Conservation (phyloP, 2,113 vertebrate genomes). For the Rattus rattus region DNA sequence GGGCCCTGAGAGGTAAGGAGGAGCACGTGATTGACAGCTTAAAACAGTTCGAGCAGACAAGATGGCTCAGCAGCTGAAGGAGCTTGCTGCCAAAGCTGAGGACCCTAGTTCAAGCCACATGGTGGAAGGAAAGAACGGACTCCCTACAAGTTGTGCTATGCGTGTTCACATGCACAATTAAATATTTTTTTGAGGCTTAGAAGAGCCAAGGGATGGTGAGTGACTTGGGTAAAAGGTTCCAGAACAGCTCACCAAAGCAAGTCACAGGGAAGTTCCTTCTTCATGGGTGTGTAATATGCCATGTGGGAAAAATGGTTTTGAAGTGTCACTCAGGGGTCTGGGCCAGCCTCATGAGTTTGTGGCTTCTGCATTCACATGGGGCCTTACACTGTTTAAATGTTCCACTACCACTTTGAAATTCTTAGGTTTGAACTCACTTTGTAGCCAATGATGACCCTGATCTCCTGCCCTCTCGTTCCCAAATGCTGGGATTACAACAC, state of each 20-base stretch:
- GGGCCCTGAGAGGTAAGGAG: neutral
- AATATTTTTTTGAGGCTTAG: no score
- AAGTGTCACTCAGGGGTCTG: neutral
- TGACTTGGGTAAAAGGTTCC: neutral
- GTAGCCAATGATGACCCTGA: neutral
- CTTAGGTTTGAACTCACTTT: neutral
- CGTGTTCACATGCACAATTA: neutral
- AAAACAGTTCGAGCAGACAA: neutral
- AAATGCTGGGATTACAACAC: neutral
- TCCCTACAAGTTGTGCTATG: neutral
- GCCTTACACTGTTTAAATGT: neutral
- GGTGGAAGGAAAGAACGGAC: neutral
- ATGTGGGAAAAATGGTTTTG: neutral
- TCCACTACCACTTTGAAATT: neutral
- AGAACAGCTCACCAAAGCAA: neutral
- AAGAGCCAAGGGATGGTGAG: neutral
- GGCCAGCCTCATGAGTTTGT: neutral
- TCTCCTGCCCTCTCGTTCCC: neutral
- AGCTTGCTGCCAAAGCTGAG: neutral
- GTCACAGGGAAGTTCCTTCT: constrained; percentile 4
- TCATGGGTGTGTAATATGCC: neutral
- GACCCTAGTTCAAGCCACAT: neutral
- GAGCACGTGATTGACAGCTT: neutral
- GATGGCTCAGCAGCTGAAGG: neutral
- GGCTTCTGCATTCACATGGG: neutral